phyloP scores from a whole-genome alignment of 2,113 vertebrate genomes.

The Pedetes capensis region DNA sequence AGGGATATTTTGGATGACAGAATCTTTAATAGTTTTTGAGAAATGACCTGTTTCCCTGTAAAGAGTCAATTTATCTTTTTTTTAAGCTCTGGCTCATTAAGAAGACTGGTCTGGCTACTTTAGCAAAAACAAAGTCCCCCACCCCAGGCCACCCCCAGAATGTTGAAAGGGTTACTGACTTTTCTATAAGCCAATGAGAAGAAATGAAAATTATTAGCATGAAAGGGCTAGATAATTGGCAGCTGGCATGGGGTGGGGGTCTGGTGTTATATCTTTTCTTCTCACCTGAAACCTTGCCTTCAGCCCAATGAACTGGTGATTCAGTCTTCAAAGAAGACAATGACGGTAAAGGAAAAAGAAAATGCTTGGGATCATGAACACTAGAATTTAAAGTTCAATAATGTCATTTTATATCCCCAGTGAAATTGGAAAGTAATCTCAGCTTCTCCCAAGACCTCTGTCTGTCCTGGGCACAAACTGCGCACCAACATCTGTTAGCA shows the following conservation, averaged over 20 bases:
- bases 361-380: slow-evolving; percentile 37
- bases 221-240: slow-evolving; percentile 58
- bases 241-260: slow-evolving; percentile 67
- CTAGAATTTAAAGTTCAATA: slow-evolving; percentile 59
- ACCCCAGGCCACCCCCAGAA: neutral
- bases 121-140: slow-evolving; percentile 59
- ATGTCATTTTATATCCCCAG: slow-evolving; percentile 53
- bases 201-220: slow-evolving; percentile 36
- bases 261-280: slow-evolving; percentile 61
- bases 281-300: slow-evolving; percentile 58
- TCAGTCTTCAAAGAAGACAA: slow-evolving; percentile 16
- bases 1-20: slow-evolving; percentile 80
- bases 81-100: slow-evolving; percentile 71
- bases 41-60: slow-evolving; percentile 71
- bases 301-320: slow-evolving; percentile 62
- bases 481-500: neutral
- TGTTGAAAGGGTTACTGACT: slow-evolving; percentile 33
- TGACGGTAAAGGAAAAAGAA: slow-evolving; percentile 55
- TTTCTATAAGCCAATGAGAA: slow-evolving; percentile 62
- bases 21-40: slow-evolving; percentile 81
- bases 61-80: slow-evolving; percentile 75
- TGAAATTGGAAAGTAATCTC: slow-evolving; percentile 65
- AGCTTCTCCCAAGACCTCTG: slow-evolving; percentile 70
- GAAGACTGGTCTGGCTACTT: slow-evolving; percentile 55
- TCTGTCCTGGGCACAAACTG: neutral